Percentiles rank a stretch among this genome's conserved stretches.
phyloP scores from a whole-genome alignment of 2,888 invertebrate genomes.

The Caenorhabditis wallacei region DNA sequence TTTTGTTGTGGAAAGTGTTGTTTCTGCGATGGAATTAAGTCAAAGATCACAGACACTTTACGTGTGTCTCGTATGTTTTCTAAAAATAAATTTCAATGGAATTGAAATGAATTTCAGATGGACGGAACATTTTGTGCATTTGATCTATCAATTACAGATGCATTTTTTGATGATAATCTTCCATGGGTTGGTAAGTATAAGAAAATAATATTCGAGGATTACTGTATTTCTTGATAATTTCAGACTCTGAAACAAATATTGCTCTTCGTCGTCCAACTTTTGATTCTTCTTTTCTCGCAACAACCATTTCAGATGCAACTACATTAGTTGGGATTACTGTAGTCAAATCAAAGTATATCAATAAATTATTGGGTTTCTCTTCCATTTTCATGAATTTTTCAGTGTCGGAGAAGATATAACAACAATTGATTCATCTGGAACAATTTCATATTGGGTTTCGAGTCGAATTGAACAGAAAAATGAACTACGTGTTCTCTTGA shows the following conservation, averaged over 20 bases:
- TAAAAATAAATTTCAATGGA: too few relatives aligned
- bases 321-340: conserved; percentile 51
- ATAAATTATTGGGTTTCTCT: neutral
- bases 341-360: conserved; percentile 37
- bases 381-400: neutral
- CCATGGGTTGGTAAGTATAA: conserved; percentile 60
- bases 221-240: conserved; percentile 2
- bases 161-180: conserved; percentile 42
- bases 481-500: conserved; percentile 47
- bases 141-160: conserved; percentile 47
- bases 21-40: conserved; percentile 51
- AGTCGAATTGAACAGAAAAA: conserved; percentile 49
- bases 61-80: conserved; percentile 42
- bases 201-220: neutral
- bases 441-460: conserved; percentile 56
- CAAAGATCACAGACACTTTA: conserved; percentile 15
- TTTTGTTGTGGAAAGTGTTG: conserved; percentile 57
- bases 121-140: conserved; percentile 63
- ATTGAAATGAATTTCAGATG: conserved; percentile 35
- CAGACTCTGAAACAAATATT: conserved; percentile 50
- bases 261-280: conserved; percentile 61
- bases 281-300: conserved; percentile 60
- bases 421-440: conserved; percentile 60
- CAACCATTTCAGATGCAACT: conserved; percentile 61
- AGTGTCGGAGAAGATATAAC: conserved; percentile 57